Percentiles rank a stretch among this genome's conserved stretches.
Evolutionary conservation across 2,888 invertebrate species (phyloP).

Genomic region (Cryptocephalus moraei): DNA sequence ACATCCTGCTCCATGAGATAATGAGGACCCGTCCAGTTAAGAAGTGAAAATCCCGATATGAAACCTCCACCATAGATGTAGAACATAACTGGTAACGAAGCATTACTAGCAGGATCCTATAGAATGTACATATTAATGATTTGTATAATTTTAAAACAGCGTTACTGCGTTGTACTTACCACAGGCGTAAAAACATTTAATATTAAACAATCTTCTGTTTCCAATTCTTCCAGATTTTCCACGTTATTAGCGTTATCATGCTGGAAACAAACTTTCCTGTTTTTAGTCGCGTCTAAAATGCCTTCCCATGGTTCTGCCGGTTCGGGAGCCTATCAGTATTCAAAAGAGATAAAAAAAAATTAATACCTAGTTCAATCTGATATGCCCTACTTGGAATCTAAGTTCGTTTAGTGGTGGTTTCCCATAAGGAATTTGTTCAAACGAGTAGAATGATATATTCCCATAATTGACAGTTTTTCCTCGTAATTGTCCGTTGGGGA

Average conservation of each 20-base stretch:
- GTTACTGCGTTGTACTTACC: slow-evolving; percentile 6
- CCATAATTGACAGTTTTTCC: background rate
- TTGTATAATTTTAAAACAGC: background rate
- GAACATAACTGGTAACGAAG: slow-evolving; percentile 27
- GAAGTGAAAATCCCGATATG: slow-evolving; percentile 24
- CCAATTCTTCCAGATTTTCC: slow-evolving; percentile 4
- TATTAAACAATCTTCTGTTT: slow-evolving; percentile 21
- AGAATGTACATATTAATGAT: background rate
- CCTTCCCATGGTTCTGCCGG: slow-evolving; percentile 17
- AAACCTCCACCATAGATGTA: slow-evolving; percentile 32
- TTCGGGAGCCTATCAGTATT: slow-evolving; percentile 12
- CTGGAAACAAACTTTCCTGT: slow-evolving; percentile 14
- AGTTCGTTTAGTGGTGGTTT: slow-evolving; percentile 17
- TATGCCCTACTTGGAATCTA: slow-evolving; percentile 15
- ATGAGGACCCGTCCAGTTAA: slow-evolving; percentile 33
- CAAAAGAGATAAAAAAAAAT: background rate
- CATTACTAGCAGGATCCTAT: slow-evolving; percentile 5
- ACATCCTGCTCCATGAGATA: slow-evolving; percentile 24
- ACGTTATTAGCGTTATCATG: slow-evolving; percentile 4
- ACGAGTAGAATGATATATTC: slow-evolving; percentile 11
- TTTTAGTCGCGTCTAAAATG: slow-evolving; percentile 13
- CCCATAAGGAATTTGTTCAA: slow-evolving; percentile 19
- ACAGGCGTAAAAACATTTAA: slow-evolving; percentile 17
- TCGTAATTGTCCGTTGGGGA: background rate
- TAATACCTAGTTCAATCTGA: background rate